Evolutionary conservation across 92 coral and sea anemone species (phyloP).

Genomic region (Parazoanthus atlanticus): DNA sequence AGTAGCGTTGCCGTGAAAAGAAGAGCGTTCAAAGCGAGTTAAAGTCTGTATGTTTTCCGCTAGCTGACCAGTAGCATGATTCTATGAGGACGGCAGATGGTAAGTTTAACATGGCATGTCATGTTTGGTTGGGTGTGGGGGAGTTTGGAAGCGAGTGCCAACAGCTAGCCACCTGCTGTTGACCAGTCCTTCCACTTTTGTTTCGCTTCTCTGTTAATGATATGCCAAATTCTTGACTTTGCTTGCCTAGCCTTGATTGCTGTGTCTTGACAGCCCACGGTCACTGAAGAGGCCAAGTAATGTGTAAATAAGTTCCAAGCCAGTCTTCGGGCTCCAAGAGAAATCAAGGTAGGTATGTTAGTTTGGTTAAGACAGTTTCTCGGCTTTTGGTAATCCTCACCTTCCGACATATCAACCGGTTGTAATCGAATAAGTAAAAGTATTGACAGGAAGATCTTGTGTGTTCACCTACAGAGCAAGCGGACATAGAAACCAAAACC

Average conservation of each 20-base stretch:
- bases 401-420: not conserved
- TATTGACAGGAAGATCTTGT: conserved; percentile 7
- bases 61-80: not conserved
- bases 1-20: not conserved
- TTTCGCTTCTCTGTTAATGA: conserved; percentile 41
- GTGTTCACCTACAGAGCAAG: conserved; percentile 4
- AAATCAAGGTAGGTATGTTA: not conserved
- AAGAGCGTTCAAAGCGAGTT: too few relatives aligned
- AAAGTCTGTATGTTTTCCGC: not conserved
- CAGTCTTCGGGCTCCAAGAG: not conserved
- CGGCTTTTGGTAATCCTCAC: not conserved
- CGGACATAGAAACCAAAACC: conserved; percentile 8
- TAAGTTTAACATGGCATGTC: conserved; percentile 23
- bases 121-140: conserved; percentile 42
- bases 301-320: conserved; percentile 26
- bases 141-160: conserved; percentile 41
- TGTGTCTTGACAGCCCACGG: conserved; percentile 34
- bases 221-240: conserved; percentile 49
- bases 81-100: conserved; percentile 25
- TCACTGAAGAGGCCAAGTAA: conserved; percentile 34
- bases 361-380: not conserved
- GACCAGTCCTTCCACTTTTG: conserved; percentile 38
- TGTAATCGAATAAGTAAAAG: conserved; percentile 26
- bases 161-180: conserved; percentile 37
- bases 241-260: conserved; percentile 43